phyloP scores from a whole-genome alignment of 2,113 vertebrate species.

The Pachycephala philippinensis region DNA sequence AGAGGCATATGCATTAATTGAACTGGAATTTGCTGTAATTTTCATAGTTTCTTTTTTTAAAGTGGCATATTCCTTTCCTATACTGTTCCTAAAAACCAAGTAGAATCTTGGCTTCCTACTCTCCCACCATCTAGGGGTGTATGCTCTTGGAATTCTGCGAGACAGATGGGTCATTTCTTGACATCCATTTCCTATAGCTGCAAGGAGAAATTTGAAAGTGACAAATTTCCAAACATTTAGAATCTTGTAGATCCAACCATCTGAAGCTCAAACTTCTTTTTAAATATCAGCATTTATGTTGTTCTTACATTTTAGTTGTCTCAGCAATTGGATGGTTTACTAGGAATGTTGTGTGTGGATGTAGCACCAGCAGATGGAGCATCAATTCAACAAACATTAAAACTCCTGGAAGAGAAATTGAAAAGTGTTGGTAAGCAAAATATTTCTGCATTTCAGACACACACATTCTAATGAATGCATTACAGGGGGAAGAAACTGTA shows the following conservation, averaged over 20 bases:
- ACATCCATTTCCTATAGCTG: not conserved
- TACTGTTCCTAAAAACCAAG: not conserved
- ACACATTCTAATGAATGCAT: not conserved
- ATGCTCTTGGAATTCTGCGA: not conserved
- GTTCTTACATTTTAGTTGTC: slow-evolving; percentile 82
- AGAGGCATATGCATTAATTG: not conserved
- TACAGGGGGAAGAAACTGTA: not conserved
- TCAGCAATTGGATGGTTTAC: slow-evolving; percentile 93
- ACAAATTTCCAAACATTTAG: not conserved
- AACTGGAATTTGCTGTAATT: not conserved
- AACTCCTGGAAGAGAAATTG: slow-evolving; percentile 96
- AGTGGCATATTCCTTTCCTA: not conserved
- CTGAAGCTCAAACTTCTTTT: not conserved
- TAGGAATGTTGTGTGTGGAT: slow-evolving; percentile 97
- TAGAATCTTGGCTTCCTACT: not conserved
- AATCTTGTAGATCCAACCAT: not conserved
- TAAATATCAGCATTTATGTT: not conserved
- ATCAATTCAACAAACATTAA: slow-evolving; percentile 95
- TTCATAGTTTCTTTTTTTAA: not conserved
- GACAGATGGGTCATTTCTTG: not conserved
- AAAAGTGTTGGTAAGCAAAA: slow-evolving; percentile 90
- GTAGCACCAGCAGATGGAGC: slow-evolving; percentile 94
- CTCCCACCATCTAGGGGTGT: accelerated
- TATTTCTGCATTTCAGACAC: slow-evolving; percentile 26
- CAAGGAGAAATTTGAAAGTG: not conserved